Conservation (phyloP, 2,888 invertebrate species). For the Eulithis testata region DNA sequence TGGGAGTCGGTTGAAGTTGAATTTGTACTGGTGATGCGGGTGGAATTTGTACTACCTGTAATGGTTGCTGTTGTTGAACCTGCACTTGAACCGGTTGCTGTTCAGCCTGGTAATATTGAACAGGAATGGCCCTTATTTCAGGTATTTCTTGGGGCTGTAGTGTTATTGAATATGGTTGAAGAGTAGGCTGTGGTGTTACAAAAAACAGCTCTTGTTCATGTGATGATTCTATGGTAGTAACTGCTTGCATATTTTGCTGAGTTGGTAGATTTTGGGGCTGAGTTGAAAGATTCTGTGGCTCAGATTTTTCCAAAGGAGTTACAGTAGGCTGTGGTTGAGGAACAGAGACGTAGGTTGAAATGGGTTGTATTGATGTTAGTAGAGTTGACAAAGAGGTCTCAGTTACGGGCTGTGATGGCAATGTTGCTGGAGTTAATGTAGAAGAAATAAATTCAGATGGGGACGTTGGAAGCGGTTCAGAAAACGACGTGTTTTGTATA, state of each 20-base stretch:
- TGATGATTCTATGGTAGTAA: conserved; percentile 24
- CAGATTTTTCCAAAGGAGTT: conserved; percentile 6
- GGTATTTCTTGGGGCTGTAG: conserved; percentile 17
- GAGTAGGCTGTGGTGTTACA: conserved; percentile 21
- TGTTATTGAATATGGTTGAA: conserved; percentile 11
- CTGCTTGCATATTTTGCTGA: conserved; percentile 10
- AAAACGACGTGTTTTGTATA: conserved; percentile 12
- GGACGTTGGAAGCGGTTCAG: conserved; percentile 4
- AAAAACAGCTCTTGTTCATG: conserved; percentile 13
- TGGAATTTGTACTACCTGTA: conserved; percentile 9
- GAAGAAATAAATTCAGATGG: conserved; percentile 16
- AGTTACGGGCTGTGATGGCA: conserved; percentile 16
- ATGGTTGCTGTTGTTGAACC: conserved; percentile 4
- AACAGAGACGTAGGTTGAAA: conserved; percentile 14
- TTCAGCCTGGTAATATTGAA: conserved; percentile 19
- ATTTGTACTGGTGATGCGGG: conserved; percentile 9
- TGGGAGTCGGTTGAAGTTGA: conserved; percentile 7
- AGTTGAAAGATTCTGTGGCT: conserved; percentile 20
- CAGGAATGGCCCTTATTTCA: conserved; percentile 15
- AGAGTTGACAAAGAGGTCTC: conserved; percentile 7
- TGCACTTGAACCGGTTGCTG: conserved; percentile 17
- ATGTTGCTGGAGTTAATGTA: conserved; percentile 10
- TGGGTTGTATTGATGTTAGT: conserved; percentile 13
- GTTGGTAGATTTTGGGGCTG: conserved; percentile 18
- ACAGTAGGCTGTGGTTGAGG: conserved; percentile 10